Evolutionary conservation across 2,888 invertebrate species (phyloP).

Genomic region (Tenthredo scrophulariae): DNA sequence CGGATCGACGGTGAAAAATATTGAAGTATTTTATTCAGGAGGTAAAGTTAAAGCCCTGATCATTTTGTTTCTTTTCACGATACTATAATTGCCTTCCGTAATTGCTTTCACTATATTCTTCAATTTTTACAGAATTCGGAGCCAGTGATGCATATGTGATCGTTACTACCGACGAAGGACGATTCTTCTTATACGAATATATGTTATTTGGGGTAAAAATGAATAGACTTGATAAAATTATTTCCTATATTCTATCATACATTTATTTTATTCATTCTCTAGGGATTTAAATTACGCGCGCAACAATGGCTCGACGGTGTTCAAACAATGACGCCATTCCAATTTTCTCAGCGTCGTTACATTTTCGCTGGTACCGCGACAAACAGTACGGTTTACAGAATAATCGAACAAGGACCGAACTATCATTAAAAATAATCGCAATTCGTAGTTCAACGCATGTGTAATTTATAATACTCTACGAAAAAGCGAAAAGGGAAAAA

Average conservation of each 20-base stretch:
- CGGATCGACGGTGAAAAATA: slow-evolving; percentile 60
- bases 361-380: slow-evolving; percentile 64
- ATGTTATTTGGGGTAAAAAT: slow-evolving; percentile 66
- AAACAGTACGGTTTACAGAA: slow-evolving; percentile 65
- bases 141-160: slow-evolving; percentile 64
- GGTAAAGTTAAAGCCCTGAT: slow-evolving; percentile 61
- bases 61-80: background rate
- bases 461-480: background rate
- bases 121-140: slow-evolving; percentile 60
- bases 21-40: slow-evolving; percentile 67
- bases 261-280: slow-evolving; percentile 54
- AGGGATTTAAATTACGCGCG: slow-evolving; percentile 68
- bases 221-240: background rate
- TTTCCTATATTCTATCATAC: background rate
- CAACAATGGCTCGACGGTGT: slow-evolving; percentile 64
- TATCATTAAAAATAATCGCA: slow-evolving; percentile 1
- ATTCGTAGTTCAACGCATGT: slow-evolving; percentile 18
- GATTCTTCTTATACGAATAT: slow-evolving; percentile 69
- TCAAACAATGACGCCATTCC: slow-evolving; percentile 65
- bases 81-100: background rate
- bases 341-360: slow-evolving; percentile 62
- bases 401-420: slow-evolving; percentile 65
- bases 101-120: background rate
- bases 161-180: slow-evolving; percentile 66
- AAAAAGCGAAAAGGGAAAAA: background rate